Percentiles rank a stretch among this genome's conserved stretches.
Evolutionary conservation across 2,113 vertebrate species (phyloP).

Genomic region (Pipa parva): DNA sequence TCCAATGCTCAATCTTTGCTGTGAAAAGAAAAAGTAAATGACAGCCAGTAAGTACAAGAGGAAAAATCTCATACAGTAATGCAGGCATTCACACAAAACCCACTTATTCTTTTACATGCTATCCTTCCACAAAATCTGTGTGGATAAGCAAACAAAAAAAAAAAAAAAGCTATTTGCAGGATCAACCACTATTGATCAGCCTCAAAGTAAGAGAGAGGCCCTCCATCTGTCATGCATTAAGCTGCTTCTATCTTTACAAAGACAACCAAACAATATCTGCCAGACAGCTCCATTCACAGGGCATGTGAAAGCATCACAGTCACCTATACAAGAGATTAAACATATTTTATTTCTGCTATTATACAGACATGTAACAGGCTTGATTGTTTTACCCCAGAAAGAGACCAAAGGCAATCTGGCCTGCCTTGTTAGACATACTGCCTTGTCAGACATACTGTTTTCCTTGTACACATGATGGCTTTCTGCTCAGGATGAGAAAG

Average conservation of each 20-base stretch:
- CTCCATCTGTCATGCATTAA: constrained; percentile 48
- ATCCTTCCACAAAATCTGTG: neutral
- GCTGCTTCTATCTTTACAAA: constrained; percentile 43
- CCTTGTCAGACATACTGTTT: constrained; percentile 1
- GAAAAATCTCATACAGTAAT: neutral
- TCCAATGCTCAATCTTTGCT: neutral
- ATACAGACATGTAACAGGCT: neutral
- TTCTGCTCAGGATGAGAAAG: neutral
- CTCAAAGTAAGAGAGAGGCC: constrained; percentile 39
- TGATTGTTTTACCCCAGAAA: constrained; percentile 20
- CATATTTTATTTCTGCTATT: constrained; percentile 1
- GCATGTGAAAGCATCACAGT: neutral
- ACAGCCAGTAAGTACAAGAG: neutral
- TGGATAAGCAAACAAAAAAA: constrained; percentile 27
- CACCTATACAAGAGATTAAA: constrained; percentile 20
- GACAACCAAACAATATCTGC: constrained; percentile 28
- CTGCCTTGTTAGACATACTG: constrained; percentile 30
- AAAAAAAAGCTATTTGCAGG: constrained; percentile 43
- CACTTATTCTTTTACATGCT: neutral
- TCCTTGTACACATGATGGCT: constrained; percentile 9
- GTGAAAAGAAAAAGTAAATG: neutral
- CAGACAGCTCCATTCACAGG: constrained; percentile 6
- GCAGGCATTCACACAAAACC: neutral
- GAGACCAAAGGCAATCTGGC: neutral
- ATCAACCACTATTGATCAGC: constrained; percentile 49